Percentiles rank a stretch among this genome's conserved stretches.
These are phyloP conservation scores for Ginglymostoma cirratum DNA, from an alignment of 2,113 vertebrate species.

Conservation along the genomic window DNA sequence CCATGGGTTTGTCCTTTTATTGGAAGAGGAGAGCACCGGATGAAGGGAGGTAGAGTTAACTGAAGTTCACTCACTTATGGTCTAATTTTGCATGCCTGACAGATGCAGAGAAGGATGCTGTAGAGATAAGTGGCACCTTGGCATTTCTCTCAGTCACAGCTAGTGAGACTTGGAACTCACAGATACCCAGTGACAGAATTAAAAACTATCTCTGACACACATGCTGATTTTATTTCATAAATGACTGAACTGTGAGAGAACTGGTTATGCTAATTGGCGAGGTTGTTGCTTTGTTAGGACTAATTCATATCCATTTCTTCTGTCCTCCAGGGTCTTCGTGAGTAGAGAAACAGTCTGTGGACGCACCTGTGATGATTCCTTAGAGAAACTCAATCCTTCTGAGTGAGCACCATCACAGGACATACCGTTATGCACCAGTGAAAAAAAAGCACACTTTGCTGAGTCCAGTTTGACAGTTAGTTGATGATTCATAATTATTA, in stretches of 20 bases:
- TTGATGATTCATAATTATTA: neutral
- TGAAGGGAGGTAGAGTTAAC: neutral
- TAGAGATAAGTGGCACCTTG: neutral
- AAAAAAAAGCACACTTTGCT: neutral
- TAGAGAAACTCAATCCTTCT: neutral
- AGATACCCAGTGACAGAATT: neutral
- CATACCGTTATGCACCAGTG: neutral
- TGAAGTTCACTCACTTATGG: neutral
- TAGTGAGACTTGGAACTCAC: neutral
- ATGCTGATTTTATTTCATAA: neutral
- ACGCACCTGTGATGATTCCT: neutral
- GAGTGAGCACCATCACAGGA: neutral
- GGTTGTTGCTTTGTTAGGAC: neutral
- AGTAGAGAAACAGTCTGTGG: neutral
- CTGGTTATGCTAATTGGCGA: neutral
- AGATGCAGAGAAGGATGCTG: neutral
- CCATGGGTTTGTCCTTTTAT: neutral
- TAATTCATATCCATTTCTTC: neutral
- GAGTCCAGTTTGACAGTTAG: neutral
- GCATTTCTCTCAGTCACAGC: neutral
- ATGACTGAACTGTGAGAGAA: neutral
- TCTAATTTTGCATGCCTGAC: neutral
- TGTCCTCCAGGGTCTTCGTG: neutral
- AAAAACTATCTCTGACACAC: neutral
- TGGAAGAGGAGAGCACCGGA: neutral